These are phyloP conservation scores for Mesocentrotus franciscanus DNA, from an alignment of 53 echinoderm and acorn worm species.

Conservation along the genomic window DNA sequence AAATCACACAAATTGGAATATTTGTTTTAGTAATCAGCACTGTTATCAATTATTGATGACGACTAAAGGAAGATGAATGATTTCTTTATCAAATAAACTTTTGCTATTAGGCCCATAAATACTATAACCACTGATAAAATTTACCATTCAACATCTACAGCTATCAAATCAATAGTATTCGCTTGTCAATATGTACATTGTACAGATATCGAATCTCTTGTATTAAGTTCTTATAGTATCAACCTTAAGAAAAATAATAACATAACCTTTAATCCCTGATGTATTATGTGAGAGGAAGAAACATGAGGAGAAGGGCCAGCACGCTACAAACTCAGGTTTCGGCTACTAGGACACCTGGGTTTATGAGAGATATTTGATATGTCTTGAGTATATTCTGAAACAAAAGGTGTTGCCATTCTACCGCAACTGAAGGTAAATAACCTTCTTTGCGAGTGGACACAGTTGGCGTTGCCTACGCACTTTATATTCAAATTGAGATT, in stretches of 20 bases:
- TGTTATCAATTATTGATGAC: not conserved
- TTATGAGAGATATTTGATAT: slow-evolving; percentile 51
- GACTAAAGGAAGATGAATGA: not conserved
- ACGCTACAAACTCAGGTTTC: slow-evolving; percentile 56
- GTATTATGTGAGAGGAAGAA: slow-evolving; percentile 28
- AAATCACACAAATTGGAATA: not conserved
- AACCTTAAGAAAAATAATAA: slow-evolving; percentile 8
- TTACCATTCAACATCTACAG: not conserved
- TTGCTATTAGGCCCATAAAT: not conserved
- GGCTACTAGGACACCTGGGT: slow-evolving; percentile 49
- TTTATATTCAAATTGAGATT: not conserved
- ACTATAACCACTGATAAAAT: not conserved
- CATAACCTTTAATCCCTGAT: slow-evolving; percentile 46
- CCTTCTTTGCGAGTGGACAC: not conserved
- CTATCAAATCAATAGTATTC: not conserved
- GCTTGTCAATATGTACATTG: not conserved
- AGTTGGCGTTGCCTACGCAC: not conserved
- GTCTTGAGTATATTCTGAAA: slow-evolving; percentile 43
- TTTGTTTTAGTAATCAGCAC: not conserved
- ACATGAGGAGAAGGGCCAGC: slow-evolving; percentile 32
- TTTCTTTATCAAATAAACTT: not conserved
- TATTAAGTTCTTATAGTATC: not conserved
- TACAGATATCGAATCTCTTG: not conserved
- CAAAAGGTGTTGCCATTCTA: slow-evolving; percentile 52
- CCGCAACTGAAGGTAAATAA: slow-evolving; percentile 11